These are phyloP conservation scores for Podocnemis expansa DNA, from an alignment of 2,113 vertebrate genomes.

Conservation along the genomic window DNA sequence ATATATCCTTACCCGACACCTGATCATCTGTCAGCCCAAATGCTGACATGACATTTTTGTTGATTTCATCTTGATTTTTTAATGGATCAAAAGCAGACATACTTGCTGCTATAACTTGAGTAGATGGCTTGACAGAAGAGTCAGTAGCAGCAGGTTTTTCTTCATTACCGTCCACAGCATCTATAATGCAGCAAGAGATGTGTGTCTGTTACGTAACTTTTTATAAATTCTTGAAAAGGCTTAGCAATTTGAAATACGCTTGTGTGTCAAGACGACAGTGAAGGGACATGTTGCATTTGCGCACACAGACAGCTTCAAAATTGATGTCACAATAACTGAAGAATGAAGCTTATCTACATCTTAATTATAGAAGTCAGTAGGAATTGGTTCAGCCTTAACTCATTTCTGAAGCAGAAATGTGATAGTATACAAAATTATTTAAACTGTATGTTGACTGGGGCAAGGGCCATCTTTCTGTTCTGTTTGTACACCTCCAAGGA, in stretches of 20 bases:
- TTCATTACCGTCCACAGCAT: constrained; percentile 86
- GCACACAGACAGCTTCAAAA: background rate
- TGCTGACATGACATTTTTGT: constrained; percentile 97
- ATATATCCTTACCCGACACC: constrained; percentile 84
- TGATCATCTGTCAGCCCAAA: constrained; percentile 96
- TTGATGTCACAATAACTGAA: background rate
- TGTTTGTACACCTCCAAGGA: background rate
- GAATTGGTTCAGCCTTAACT: background rate
- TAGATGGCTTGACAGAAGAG: constrained; percentile 85
- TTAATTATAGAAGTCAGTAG: too few relatives aligned
- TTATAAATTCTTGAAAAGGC: background rate
- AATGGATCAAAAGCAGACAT: constrained; percentile 98
- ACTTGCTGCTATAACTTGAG: constrained; percentile 95
- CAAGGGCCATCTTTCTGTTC: background rate
- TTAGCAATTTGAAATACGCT: background rate
- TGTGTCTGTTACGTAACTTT: background rate
- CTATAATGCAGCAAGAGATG: constrained; percentile 65
- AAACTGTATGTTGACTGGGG: background rate
- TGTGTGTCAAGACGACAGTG: background rate
- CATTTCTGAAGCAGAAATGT: background rate
- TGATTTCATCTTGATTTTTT: constrained; percentile 98
- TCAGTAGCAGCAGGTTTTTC: constrained; percentile 87
- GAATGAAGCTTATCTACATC: background rate
- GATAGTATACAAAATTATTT: background rate
- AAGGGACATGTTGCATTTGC: background rate